Conservation (phyloP, 2,888 invertebrate genomes). For the Leuctra nigra region DNA sequence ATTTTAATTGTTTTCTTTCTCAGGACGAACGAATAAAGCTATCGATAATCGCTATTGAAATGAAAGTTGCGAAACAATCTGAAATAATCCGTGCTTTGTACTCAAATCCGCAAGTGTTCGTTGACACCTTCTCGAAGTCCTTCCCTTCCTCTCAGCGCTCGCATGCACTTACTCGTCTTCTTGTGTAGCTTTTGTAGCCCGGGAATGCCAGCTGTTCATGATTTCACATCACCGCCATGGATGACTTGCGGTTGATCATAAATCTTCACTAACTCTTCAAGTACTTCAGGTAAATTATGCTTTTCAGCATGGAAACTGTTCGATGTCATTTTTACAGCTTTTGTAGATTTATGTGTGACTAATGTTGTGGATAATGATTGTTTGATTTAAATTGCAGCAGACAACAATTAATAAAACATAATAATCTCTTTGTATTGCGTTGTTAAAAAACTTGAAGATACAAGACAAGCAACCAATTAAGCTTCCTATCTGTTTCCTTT, state of each 20-base stretch:
- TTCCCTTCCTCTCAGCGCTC: constrained; percentile 16
- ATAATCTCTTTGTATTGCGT: constrained; percentile 19
- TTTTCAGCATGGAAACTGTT: constrained; percentile 25
- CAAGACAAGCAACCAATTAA: constrained; percentile 21
- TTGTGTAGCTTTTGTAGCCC: constrained; percentile 28
- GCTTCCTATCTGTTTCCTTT: constrained; percentile 16
- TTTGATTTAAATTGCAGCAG: constrained; percentile 26
- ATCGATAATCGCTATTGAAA: too few relatives aligned
- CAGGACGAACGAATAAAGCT: too few relatives aligned
- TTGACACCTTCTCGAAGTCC: too few relatives aligned
- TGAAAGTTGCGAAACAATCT: too few relatives aligned
- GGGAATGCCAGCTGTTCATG: constrained; percentile 27
- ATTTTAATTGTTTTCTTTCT: too few relatives aligned
- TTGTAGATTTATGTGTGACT: constrained; percentile 16
- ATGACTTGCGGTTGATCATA: constrained; percentile 29
- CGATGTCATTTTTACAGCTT: constrained; percentile 19
- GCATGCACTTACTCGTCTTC: constrained; percentile 21
- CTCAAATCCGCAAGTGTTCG: too few relatives aligned
- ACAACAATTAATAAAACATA: too few relatives aligned
- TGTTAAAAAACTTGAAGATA: constrained; percentile 27
- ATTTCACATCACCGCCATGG: constrained; percentile 29
- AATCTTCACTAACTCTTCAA: constrained; percentile 27
- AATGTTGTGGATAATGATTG: constrained; percentile 7
- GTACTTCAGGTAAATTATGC: constrained; percentile 28
- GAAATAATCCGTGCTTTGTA: too few relatives aligned